Evolutionary conservation across 2,113 vertebrate species (phyloP), one percentile per base, ranked within the genome.

Genomic region (Python bivittatus): DNA sequence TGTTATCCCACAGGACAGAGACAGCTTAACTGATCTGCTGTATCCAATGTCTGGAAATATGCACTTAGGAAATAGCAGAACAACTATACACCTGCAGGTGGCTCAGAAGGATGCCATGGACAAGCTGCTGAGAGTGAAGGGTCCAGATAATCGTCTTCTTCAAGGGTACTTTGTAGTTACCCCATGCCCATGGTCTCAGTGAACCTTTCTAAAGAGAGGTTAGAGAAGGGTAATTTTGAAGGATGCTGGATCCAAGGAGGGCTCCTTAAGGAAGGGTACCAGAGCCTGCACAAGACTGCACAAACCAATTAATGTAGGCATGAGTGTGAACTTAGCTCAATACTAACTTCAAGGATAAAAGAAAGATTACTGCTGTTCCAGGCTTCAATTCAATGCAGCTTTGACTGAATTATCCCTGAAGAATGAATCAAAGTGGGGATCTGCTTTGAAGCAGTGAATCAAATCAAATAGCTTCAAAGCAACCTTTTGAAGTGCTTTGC

Each of bases 401-500:
- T 79, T 79, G 33, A 79, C 72, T 79, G 72, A 42, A 79, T 79
- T 79, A 79, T 79, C 72, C 72, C 72, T 79, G 72, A 79, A 79
- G 72, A 79, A 79, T 42, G 72, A 79, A 79, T 79, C 72, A 79
- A 79, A 79, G 72, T 22, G 33, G 72, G 33, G 33, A 79, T 79
- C 72, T 79, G 72, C 72, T 79, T 79, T 79, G 72, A 79, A 79
- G 72, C 72, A 42, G 72, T 79, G 72, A 79, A 79, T 79, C 33
- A 79, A 42, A 79, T 42, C 72, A 42, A 79, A 79, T 79, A 33
- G 72, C 72, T 79, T 79, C 72, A 79, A 79, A 79, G 72, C 72
- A 79, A 79, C 72, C 72, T 79, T 79, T 79, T 79, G 72, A 79
- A 79, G 72, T 79, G 72, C 72, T 79, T 79, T 79, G 72, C 72